Conservation (phyloP, 2,797 vertebrate genomes). For the Mastacembelus armatus region DNA sequence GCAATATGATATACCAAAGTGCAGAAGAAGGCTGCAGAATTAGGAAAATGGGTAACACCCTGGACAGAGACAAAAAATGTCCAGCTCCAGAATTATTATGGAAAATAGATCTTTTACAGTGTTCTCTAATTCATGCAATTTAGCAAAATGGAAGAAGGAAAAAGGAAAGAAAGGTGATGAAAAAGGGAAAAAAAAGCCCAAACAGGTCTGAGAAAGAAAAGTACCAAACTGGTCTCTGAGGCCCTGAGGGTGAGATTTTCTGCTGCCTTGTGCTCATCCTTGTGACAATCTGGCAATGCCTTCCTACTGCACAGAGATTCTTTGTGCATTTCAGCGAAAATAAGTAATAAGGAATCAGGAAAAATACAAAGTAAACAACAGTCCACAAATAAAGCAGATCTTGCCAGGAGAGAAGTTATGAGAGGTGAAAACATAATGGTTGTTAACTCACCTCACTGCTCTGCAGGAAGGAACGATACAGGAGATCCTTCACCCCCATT, state of each 20-base stretch:
- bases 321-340: slow-evolving; percentile 59
- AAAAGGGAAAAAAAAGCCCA: no score
- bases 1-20: background rate
- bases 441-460: no score
- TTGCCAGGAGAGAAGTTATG: background rate
- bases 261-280: slow-evolving; percentile 57
- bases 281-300: slow-evolving; percentile 51
- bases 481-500: no score
- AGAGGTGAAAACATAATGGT: background rate
- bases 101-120: background rate
- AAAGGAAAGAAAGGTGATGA: no score
- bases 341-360: background rate
- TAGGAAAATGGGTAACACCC: background rate
- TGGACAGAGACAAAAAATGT: slow-evolving; percentile 15
- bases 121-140: slow-evolving; percentile 17
- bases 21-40: background rate
- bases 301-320: slow-evolving; percentile 43
- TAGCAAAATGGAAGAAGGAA: background rate
- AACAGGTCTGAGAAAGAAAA: background rate
- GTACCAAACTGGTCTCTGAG: slow-evolving; percentile 22
- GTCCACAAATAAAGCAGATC: background rate
- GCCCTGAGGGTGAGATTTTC: slow-evolving; percentile 48
- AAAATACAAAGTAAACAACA: background rate
- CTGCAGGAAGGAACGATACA: no score
- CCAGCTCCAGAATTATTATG: slow-evolving; percentile 1